Evolutionary conservation across 1,140 invertebrate species (phyloP).

Genomic region (Aphaenogaster floridana): DNA sequence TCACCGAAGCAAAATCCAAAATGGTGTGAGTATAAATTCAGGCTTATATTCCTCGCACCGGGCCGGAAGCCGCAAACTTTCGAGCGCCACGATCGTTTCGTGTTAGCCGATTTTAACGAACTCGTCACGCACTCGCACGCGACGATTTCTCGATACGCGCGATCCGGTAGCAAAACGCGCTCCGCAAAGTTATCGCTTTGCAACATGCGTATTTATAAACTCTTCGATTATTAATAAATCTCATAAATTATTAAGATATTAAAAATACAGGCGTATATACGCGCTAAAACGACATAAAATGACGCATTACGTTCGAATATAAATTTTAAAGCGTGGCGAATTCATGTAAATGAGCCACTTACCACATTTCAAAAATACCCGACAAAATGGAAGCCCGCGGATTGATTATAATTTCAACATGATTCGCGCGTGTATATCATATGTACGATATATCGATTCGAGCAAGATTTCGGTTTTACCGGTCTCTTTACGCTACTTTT

Average conservation of each 20-base stretch:
- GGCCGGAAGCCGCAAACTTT: conserved; percentile 18
- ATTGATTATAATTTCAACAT: conserved; percentile 20
- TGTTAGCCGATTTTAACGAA: conserved; percentile 9
- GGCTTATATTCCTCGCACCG: not conserved
- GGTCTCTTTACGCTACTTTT: not conserved
- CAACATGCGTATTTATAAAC: not conserved
- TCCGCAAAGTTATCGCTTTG: not conserved
- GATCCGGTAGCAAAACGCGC: not conserved
- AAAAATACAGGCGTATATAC: not conserved
- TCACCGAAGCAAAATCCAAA: conserved; percentile 50
- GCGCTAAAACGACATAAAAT: not conserved
- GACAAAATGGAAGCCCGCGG: not conserved
- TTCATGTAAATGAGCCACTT: conserved; percentile 7
- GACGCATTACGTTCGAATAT: not conserved
- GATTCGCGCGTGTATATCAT: not conserved
- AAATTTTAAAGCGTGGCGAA: not conserved
- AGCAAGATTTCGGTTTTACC: conserved; percentile 1
- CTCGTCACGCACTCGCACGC: not conserved
- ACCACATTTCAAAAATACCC: not conserved
- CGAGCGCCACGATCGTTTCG: not conserved
- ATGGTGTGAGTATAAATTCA: conserved; percentile 49
- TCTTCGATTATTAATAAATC: conserved; percentile 27
- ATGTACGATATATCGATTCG: not conserved
- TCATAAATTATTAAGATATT: not conserved
- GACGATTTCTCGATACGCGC: not conserved